Percentiles rank a stretch among this genome's conserved stretches.
phyloP scores from a whole-genome alignment of 2,113 vertebrate species.

The Hirundichthys speculiger region DNA sequence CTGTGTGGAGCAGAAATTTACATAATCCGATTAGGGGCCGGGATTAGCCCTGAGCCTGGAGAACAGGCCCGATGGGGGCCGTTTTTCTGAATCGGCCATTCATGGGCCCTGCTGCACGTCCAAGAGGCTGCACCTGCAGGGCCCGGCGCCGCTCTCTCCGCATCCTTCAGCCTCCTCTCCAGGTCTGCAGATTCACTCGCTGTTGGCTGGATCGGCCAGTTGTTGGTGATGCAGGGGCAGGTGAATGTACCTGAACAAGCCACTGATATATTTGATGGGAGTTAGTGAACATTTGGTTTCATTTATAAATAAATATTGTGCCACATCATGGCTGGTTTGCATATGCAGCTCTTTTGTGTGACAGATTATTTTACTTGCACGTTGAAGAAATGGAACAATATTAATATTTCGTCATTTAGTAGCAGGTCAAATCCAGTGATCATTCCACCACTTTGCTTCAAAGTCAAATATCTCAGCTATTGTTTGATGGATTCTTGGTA shows the following conservation, averaged over 20 bases:
- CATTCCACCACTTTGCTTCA: too few relatives aligned
- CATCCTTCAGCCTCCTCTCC: conserved; percentile 33
- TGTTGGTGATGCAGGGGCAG: conserved; percentile 10
- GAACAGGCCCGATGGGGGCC: conserved; percentile 88
- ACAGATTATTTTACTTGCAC: too few relatives aligned
- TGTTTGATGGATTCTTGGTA: too few relatives aligned
- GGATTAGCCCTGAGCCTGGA: conserved; percentile 90
- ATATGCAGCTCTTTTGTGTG: too few relatives aligned
- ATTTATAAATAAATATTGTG: background rate
- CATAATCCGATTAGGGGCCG: conserved; percentile 97
- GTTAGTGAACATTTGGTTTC: background rate
- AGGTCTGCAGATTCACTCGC: conserved; percentile 50
- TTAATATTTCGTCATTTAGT: background rate
- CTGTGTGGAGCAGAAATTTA: conserved; percentile 94
- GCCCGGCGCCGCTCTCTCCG: conserved; percentile 52
- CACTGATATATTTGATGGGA: background rate
- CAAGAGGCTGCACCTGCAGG: conserved; percentile 91
- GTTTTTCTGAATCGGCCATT: conserved; percentile 91
- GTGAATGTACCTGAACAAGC: conserved; percentile 15
- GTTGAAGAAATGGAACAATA: background rate
- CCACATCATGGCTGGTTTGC: background rate
- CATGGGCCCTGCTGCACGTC: conserved; percentile 86
- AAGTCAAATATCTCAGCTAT: too few relatives aligned
- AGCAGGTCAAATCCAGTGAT: background rate
- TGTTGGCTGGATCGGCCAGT: conserved; percentile 23